Evolutionary conservation across 2,797 vertebrate genomes (phyloP).

Genomic region (Enteromius fasciolatus): DNA sequence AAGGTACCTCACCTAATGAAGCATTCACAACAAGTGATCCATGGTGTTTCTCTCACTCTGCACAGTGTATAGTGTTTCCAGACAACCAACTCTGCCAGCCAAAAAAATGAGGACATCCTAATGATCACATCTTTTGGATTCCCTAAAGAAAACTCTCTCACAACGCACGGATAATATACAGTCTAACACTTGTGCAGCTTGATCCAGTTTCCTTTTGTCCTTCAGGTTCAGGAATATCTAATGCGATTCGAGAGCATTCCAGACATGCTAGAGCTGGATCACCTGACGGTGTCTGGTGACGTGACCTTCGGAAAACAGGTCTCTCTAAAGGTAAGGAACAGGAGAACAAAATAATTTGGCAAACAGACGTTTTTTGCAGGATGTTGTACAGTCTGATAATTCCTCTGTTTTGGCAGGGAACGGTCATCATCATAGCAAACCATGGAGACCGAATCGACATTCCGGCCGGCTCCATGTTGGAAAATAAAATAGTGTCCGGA

Average conservation of each 20-base stretch:
- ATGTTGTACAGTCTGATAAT: background rate
- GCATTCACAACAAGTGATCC: background rate
- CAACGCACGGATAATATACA: background rate
- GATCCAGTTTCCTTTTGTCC: background rate
- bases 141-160: background rate
- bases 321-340: slow-evolving; percentile 87
- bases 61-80: background rate
- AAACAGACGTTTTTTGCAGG: background rate
- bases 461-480: slow-evolving; percentile 92
- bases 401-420: slow-evolving; percentile 79
- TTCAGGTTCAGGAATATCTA: slow-evolving; percentile 94
- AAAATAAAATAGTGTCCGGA: slow-evolving; percentile 98
- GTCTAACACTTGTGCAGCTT: background rate
- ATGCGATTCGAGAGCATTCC: slow-evolving; percentile 97
- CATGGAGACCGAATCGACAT: slow-evolving; percentile 98
- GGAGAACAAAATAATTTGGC: background rate
- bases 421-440: slow-evolving; percentile 98
- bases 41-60: background rate
- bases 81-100: background rate
- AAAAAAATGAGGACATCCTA: background rate
- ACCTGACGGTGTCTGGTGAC: slow-evolving; percentile 96
- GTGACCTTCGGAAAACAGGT: slow-evolving; percentile 98
- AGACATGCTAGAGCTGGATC: slow-evolving; percentile 97
- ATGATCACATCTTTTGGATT: background rate
- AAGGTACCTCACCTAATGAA: slow-evolving; percentile 78